Base-by-base conservation (phyloP, 2,888 invertebrate species). In the Limnephilus lunatus region DNA sequence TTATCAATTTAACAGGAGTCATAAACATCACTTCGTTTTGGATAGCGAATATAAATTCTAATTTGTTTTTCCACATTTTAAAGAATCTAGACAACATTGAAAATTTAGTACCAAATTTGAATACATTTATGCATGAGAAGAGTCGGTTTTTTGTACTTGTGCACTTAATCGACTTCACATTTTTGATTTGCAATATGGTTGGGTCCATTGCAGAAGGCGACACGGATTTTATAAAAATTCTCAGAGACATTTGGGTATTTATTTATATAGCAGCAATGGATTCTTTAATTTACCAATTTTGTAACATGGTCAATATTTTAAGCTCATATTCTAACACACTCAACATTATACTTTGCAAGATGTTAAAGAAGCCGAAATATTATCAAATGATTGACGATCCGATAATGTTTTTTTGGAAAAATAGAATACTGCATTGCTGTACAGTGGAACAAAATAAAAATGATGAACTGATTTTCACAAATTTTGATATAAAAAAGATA, bases 71-170 rank as follows among this genome's bases (percentile, higher is more conserved):
- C 2, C 3, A 82, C 14, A 82, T 82, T 82, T 82, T 85, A 44
- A 85, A n/a, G n/a, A 85, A 85, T 39, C 19, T 85, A n/a, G 39
- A 85, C 85, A 7, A 14, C 11, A 39, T 39, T 85, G 85, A 85
- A 85, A 39, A 39, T 32, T 35, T 25, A 1, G 25, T 85, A 3
- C 85, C 85, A 35, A 85, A 85, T 35, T 25, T 15, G 3, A 85
- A 85, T 25, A 35, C 0, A 7, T 85, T 35, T 39, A 85, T 85
- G 31, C 85, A n/a, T 11, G 25, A 35, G 31, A 39, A 85, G 3
- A 7, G 35, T 25, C 39, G 32, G 11, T 4, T 85, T 35, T 19
- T 32, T 39, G 9, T 32, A 9, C 39, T 35, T 11, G 11, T 39
- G 3, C 85, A 85, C 39, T 35, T 85, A 3, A 39, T 85, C 5